Evolutionary conservation across 2,888 invertebrate species (phyloP).

Genomic region (Agrilus mali): DNA sequence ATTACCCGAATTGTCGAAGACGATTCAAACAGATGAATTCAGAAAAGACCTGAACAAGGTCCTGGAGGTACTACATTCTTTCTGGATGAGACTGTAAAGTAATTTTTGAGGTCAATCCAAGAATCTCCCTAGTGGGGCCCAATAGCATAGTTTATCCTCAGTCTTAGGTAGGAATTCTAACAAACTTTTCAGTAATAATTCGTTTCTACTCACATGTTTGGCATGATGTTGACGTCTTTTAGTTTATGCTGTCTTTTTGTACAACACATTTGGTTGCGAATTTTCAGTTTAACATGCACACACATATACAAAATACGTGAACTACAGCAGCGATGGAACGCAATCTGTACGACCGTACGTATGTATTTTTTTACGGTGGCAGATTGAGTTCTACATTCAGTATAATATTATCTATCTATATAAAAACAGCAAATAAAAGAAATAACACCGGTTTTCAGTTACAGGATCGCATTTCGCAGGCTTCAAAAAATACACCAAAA

Average conservation of each 20-base stretch:
- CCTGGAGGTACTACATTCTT: constrained; percentile 34
- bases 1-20: constrained; percentile 33
- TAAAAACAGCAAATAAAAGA: background rate
- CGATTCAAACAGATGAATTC: constrained; percentile 35
- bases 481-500: constrained; percentile 17
- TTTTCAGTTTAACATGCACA: constrained; percentile 30
- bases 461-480: constrained; percentile 31
- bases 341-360: background rate
- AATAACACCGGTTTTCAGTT: constrained; percentile 23
- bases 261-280: constrained; percentile 28
- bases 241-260: constrained; percentile 20
- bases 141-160: constrained; percentile 29
- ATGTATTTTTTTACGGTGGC: constrained; percentile 5
- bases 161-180: constrained; percentile 33
- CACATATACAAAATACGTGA: constrained; percentile 30
- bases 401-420: background rate
- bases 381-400: constrained; percentile 5
- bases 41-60: constrained; percentile 32
- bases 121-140: constrained; percentile 22
- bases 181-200: too few species aligned
- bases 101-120: constrained; percentile 38
- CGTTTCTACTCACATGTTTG: constrained; percentile 20
- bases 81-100: constrained; percentile 39
- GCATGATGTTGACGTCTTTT: constrained; percentile 25
- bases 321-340: too few species aligned